phyloP scores from a whole-genome alignment of 2,113 vertebrate species.

The Notechis scutatus region DNA sequence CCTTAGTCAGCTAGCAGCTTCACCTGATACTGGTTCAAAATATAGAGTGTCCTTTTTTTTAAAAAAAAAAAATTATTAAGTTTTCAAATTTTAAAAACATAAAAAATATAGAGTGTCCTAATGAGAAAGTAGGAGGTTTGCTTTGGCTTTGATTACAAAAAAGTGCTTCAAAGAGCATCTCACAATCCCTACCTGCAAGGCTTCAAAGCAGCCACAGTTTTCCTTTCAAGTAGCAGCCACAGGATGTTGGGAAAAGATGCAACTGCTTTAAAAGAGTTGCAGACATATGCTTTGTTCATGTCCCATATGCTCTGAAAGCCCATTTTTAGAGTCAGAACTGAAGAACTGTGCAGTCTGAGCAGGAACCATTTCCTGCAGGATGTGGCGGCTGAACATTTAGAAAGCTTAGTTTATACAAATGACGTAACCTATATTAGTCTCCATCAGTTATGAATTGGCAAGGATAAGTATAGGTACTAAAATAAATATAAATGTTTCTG shows the following conservation, averaged over 20 bases:
- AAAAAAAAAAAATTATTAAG: too few relatives aligned
- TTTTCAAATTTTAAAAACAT: too few relatives aligned
- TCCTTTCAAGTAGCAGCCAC: background rate
- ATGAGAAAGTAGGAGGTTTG: background rate
- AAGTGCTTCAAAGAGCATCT: background rate
- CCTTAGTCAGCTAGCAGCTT: background rate
- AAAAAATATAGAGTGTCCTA: background rate
- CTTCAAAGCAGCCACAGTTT: background rate
- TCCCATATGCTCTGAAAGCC: background rate
- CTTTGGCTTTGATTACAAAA: background rate
- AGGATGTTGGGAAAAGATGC: background rate
- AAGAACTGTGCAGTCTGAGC: background rate
- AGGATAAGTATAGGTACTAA: background rate
- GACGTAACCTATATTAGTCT: background rate
- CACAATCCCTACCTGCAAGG: background rate
- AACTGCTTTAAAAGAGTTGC: background rate
- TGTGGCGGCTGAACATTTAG: background rate
- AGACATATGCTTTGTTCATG: background rate
- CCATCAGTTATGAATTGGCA: background rate
- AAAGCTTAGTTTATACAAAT: background rate
- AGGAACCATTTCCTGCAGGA: background rate
- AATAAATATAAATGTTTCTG: background rate
- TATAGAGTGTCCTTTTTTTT: too few relatives aligned
- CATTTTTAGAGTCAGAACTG: background rate
- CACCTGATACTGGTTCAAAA: background rate